Evolutionary conservation across 2,113 vertebrate genomes (phyloP).

Genomic region (Phrynosoma platyrhinos): DNA sequence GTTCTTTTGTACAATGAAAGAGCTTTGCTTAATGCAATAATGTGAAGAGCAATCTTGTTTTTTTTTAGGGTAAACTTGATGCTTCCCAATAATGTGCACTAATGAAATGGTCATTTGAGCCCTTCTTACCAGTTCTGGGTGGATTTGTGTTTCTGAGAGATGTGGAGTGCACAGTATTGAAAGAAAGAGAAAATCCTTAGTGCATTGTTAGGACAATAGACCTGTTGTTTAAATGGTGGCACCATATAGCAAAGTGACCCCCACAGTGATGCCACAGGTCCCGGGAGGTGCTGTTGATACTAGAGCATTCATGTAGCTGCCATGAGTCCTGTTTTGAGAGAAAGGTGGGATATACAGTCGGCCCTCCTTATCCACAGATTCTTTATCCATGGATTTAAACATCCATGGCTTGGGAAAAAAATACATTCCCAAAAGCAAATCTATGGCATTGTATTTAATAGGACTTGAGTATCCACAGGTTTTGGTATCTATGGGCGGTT

Average conservation of each 20-base stretch:
- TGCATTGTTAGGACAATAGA: background rate
- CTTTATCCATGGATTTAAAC: too few relatives aligned
- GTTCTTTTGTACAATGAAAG: background rate
- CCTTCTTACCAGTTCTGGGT: background rate
- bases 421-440: too few relatives aligned
- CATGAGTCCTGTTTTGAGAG: too few relatives aligned
- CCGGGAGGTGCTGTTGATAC: too few relatives aligned
- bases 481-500: too few relatives aligned
- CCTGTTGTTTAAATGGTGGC: background rate
- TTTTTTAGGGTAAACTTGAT: background rate
- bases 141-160: background rate
- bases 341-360: too few relatives aligned
- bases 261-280: background rate
- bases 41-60: background rate
- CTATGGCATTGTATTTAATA: too few relatives aligned
- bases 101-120: background rate
- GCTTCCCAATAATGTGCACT: too few relatives aligned
- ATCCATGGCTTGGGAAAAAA: too few relatives aligned
- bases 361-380: too few relatives aligned
- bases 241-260: background rate
- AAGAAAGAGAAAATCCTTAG: background rate
- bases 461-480: too few relatives aligned
- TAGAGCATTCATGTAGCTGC: background rate
- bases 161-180: background rate
- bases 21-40: background rate